A percentile compares a stretch with the other conserved stretches of the same genome.
Evolutionary conservation across 2,888 invertebrate genomes (phyloP).

Genomic region (Acrobasis suavella): DNA sequence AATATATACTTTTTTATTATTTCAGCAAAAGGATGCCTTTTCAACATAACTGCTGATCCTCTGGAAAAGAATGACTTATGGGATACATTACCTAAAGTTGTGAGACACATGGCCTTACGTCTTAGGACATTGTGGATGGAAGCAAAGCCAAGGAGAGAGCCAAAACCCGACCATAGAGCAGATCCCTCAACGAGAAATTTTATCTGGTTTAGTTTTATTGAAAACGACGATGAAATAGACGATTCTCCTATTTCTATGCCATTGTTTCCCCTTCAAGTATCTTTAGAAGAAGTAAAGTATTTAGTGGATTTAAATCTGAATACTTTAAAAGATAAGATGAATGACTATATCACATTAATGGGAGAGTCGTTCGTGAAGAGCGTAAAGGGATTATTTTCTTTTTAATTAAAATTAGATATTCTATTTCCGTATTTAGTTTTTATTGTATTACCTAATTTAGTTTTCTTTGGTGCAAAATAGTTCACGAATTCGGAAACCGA

Average conservation of each 20-base stretch:
- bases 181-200: slow-evolving; percentile 46
- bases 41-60: slow-evolving; percentile 51
- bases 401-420: slow-evolving; percentile 30
- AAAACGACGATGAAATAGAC: slow-evolving; percentile 40
- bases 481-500: too few relatives aligned
- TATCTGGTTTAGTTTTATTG: slow-evolving; percentile 50
- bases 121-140: slow-evolving; percentile 48
- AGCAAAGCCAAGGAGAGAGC: slow-evolving; percentile 41
- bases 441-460: background rate
- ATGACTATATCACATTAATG: slow-evolving; percentile 39
- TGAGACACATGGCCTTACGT: slow-evolving; percentile 43
- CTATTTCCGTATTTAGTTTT: slow-evolving; percentile 15
- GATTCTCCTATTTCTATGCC: slow-evolving; percentile 34
- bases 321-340: slow-evolving; percentile 43
- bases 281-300: slow-evolving; percentile 46
- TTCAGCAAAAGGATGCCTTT: slow-evolving; percentile 57
- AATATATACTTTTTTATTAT: slow-evolving; percentile 24
- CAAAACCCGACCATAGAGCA: slow-evolving; percentile 41
- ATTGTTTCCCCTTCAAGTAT: slow-evolving; percentile 48
- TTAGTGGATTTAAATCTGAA: slow-evolving; percentile 46
- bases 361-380: slow-evolving; percentile 44
- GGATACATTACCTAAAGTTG: slow-evolving; percentile 44
- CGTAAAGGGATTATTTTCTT: slow-evolving; percentile 41
- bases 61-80: slow-evolving; percentile 51
- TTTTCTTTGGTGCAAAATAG: background rate